A percentile compares a stretch with the other conserved stretches of the same genome.
phyloP scores from a whole-genome alignment of 2,113 vertebrate genomes.

The Nothocercus nigrocapillus region DNA sequence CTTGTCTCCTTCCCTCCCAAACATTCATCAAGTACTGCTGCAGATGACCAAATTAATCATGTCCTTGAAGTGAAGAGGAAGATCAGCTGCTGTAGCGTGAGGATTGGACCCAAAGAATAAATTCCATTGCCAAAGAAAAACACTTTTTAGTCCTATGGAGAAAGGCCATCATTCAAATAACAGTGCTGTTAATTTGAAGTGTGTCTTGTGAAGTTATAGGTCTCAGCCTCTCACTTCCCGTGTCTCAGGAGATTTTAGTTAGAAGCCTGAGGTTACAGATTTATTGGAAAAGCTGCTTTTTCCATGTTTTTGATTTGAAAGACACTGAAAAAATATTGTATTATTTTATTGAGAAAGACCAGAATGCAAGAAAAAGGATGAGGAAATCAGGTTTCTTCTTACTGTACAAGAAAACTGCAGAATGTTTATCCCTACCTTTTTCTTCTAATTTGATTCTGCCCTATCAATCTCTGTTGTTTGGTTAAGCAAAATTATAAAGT shows the following conservation, averaged over 20 bases:
- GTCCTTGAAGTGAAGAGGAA: not conserved
- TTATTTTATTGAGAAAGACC: not conserved
- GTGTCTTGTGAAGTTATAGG: not conserved
- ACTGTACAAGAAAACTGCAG: constrained; percentile 9
- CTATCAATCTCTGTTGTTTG: constrained; percentile 17
- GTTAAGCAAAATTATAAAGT: not conserved
- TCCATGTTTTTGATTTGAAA: not conserved
- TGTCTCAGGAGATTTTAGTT: not conserved
- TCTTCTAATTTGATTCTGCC: constrained; percentile 33
- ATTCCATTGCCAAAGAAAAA: not conserved
- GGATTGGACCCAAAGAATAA: not conserved
- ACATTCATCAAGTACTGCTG: not conserved
- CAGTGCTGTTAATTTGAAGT: not conserved
- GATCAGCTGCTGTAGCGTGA: not conserved
- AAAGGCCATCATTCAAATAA: not conserved
- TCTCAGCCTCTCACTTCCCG: not conserved
- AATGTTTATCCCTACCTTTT: constrained; percentile 36
- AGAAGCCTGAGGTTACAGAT: not conserved
- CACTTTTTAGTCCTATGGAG: not conserved
- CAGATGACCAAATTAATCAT: not conserved
- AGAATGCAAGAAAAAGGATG: not conserved
- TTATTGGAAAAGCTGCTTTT: constrained; percentile 7
- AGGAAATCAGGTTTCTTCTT: constrained; percentile 42
- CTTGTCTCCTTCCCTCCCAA: not conserved
- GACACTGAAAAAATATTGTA: not conserved